These are phyloP conservation scores for Trichonephila clavata DNA, from an alignment of 1,140 invertebrate genomes.

Conservation along the genomic window DNA sequence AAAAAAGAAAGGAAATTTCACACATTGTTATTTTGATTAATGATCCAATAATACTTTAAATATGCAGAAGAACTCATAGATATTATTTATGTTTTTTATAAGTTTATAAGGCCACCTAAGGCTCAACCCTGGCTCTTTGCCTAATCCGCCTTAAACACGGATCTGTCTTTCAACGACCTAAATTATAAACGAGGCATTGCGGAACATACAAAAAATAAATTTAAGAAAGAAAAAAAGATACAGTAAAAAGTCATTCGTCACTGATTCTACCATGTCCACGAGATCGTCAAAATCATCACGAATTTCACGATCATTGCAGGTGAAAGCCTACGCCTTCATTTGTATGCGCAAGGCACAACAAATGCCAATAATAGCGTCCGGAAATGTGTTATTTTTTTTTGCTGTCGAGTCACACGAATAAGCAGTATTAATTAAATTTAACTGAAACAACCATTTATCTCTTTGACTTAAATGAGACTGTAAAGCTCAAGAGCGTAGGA, in stretches of 20 bases:
- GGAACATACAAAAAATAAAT: neutral
- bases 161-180: constrained; percentile 10
- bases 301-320: constrained; percentile 18
- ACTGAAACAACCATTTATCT: constrained; percentile 29
- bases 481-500: neutral
- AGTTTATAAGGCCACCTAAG: no score
- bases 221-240: neutral
- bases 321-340: constrained; percentile 26
- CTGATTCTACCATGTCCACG: neutral
- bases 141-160: neutral
- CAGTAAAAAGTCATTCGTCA: neutral
- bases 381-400: neutral
- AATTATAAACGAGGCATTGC: constrained; percentile 7
- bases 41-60: no score
- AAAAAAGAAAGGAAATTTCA: no score
- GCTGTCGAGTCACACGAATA: neutral
- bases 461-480: constrained; percentile 35
- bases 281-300: constrained; percentile 24
- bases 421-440: constrained; percentile 37
- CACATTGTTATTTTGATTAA: no score
- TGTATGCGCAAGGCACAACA: neutral
- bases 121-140: neutral
- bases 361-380: constrained; percentile 23
- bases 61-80: no score
- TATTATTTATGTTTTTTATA: no score